These are phyloP conservation scores for Coracias cyanogaster DNA, from an alignment of 2,797 vertebrate species.

Conservation along the genomic window DNA sequence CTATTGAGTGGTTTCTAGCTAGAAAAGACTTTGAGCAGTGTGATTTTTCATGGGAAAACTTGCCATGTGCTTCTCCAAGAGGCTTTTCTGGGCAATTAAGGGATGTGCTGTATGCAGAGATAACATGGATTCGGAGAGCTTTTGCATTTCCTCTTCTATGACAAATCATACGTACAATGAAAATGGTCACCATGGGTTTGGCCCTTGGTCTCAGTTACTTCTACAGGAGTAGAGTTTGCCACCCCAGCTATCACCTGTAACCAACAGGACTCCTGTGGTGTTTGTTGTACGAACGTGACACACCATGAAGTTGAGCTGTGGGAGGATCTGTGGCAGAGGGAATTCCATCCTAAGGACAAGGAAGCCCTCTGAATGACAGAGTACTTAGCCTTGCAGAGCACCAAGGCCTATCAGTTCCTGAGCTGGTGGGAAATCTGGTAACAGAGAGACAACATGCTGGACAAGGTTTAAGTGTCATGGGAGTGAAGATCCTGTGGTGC, in stretches of 20 bases:
- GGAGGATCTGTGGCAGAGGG: not conserved
- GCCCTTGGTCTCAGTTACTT: not conserved
- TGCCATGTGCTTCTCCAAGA: constrained; percentile 34
- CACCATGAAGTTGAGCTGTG: rapidly evolving
- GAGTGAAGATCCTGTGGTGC: not conserved
- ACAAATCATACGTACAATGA: not conserved
- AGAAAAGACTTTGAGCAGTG: not conserved
- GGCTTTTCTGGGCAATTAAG: constrained; percentile 40
- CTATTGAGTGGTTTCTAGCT: constrained; percentile 29
- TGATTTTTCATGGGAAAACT: constrained; percentile 56
- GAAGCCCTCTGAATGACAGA: not conserved
- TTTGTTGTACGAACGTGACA: not conserved
- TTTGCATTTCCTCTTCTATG: not conserved
- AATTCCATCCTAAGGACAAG: not conserved
- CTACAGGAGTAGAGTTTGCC: not conserved
- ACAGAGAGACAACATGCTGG: not conserved
- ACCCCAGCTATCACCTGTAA: not conserved
- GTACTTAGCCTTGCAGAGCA: not conserved
- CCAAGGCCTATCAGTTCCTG: not conserved
- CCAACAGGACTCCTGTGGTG: not conserved
- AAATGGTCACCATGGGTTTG: not conserved
- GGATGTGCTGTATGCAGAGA: constrained; percentile 13
- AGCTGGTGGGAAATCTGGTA: not conserved
- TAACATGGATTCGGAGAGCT: not conserved
- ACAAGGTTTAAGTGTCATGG: not conserved